Base-by-base conservation (phyloP, 2,797 vertebrate genomes). In the Enteromius treurensis region DNA sequence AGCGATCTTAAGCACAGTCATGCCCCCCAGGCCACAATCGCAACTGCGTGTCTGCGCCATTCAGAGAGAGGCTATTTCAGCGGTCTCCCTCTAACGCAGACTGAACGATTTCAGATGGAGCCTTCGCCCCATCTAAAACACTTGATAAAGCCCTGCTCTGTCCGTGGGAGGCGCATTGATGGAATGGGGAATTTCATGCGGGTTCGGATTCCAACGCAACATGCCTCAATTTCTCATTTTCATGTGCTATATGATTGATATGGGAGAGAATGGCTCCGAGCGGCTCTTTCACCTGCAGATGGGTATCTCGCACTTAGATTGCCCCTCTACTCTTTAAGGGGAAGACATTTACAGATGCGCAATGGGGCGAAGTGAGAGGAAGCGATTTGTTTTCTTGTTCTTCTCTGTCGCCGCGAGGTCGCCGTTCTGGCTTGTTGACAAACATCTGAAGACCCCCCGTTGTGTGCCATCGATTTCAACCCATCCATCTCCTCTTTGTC, bases 381-480 rank as follows among this genome's bases (percentile, higher is more conserved):
- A 40, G 88, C 89, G 87, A 90, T 93, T 91, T 92, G 91, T 93
- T 93, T 91, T 86, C 77, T 88, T 55, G 85, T 85, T 87, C 67
- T 51, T 45, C 89, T 84, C 84, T 86, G 91, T 60, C 42, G 32
- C 69, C 6, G 45, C 13, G 29, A 74, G 80, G 79, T 80, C 64
- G 15, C 69, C 60, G 65, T 82, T 84, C 71, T 78, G 79, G 85
- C 84, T 81, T 84, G 90, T 80, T 89, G 90, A 92, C 88, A 89
- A 79, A 90, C 86, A 58, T 86, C 87, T 88, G 69, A 85, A 82
- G 85, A 87, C 77, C 71, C 79, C 79, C 10, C 51, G 86, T 86
- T 71, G 83, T 62, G 55, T 67, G 23, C 80, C 89, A 92, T 91
- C 74, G 91, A 93, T 91, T 87, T 19, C 81, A 82, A 86, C 84